Evolutionary conservation across 2,888 invertebrate species (phyloP).

Genomic region (Andrena haemorrhoa): DNA sequence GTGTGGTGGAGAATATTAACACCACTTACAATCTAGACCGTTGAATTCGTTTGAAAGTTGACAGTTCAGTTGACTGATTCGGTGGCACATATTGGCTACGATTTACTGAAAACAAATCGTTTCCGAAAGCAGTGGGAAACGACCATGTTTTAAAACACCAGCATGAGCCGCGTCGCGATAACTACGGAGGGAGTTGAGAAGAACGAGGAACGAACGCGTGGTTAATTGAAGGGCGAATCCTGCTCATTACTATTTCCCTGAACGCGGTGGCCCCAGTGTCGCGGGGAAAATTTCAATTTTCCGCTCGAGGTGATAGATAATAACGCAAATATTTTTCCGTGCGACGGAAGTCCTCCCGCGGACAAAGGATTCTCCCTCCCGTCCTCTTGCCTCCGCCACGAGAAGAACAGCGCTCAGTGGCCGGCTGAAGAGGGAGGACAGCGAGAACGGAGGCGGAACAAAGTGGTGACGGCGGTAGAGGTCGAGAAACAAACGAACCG

Average conservation of each 20-base stretch:
- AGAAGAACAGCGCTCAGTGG: slow-evolving; percentile 20
- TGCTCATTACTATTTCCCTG: slow-evolving; percentile 64
- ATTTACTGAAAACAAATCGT: too few relatives aligned
- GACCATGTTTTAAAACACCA: not conserved
- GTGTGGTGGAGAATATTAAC: too few relatives aligned
- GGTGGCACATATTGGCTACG: too few relatives aligned
- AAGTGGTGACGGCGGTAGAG: slow-evolving; percentile 54
- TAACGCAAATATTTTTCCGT: slow-evolving; percentile 74
- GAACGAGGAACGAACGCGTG: slow-evolving; percentile 35
- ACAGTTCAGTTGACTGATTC: too few relatives aligned
- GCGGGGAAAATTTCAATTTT: slow-evolving; percentile 71
- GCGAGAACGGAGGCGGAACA: slow-evolving; percentile 46
- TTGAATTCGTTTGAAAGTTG: too few relatives aligned
- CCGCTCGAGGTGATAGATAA: slow-evolving; percentile 72
- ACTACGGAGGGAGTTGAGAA: not conserved
- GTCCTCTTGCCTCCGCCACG: not conserved
- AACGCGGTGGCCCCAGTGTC: slow-evolving; percentile 46
- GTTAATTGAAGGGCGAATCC: slow-evolving; percentile 64
- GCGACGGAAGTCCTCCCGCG: slow-evolving; percentile 65
- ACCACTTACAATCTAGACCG: too few relatives aligned
- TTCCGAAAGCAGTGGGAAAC: too few relatives aligned
- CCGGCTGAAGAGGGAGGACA: slow-evolving; percentile 24
- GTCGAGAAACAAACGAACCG: slow-evolving; percentile 64
- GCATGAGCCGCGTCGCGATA: not conserved
- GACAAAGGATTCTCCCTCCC: slow-evolving; percentile 67